Base-by-base conservation (phyloP, 2,797 vertebrate species). In the Rhinophrynus dorsalis region DNA sequence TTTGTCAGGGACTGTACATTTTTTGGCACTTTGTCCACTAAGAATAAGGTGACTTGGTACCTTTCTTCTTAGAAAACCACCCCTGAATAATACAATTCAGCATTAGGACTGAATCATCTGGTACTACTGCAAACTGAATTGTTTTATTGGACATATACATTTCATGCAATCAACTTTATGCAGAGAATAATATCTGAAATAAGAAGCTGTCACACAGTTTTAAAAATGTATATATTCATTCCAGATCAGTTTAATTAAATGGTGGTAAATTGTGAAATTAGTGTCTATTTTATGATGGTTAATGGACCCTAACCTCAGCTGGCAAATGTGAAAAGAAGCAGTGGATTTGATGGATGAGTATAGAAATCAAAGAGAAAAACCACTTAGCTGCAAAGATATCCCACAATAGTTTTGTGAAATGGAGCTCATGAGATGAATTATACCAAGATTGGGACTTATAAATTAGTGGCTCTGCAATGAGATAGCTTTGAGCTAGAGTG, bases 371-470 rank as follows among this genome's bases (percentile, higher is more conserved):
- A 50, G 3, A 62, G 26, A 40, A 21, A 54, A 54, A 38, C 13
- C 62, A 66, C 18, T 54, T 44, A 54, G 12, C 23, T 42, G 50
- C n/a, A 21, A 54, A 44, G 26, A 10, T 21, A 66, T 52, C 33
- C 15, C n/a, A 52, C 7, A 52, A 13, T 52, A 30, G 47, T 13
- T 30, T 55, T 55, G 20, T 30, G 15, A 32, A 30, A 55, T 21
- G 21, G 29, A 9, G 9, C 8, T n/a, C 27, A 21, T 29, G 9
- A 55, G 18, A 54, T 54, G n/a, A 54, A 32, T 27, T 6, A 32
- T 32, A 4, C 2, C 6, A 18, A 32, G n/a, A n/a, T 30, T 23
- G 15, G 3, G 18, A 15, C 15, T 52, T 9, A 52, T 21, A 17
- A 10, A 54, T 54, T 27, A 54, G 9, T 30, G 7, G 2, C 8